Base-by-base conservation (phyloP, 2,888 invertebrate genomes). In the Limulus polyphemus region DNA sequence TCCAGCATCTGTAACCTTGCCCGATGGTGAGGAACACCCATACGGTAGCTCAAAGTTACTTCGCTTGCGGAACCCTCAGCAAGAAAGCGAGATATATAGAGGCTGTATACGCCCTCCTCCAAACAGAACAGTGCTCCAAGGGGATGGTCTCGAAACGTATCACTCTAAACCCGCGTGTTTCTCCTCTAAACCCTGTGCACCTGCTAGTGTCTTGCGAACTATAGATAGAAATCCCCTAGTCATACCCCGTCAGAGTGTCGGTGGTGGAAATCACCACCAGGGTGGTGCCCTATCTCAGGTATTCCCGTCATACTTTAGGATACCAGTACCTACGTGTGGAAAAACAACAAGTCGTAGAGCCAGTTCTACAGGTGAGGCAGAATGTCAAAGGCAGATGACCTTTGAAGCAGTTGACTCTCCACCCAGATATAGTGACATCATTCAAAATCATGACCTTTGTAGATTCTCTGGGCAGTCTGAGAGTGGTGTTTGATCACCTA, bases 11-110 rank as follows among this genome's bases (percentile, higher is more conserved):
- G 82, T 85, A 72, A 80, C 82, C 67, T 79, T 84, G 76, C 83
- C 83, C 69, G 84, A 85, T 75, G 85, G 84, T 68, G 84, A 85
- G 76, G 84, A 84, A 72, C 80, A 82, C 67, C 82, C 81, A 52
- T 81, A 81, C 73, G 80, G 80, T 70, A 79, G 79, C 71, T 78
- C 64, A 52, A 68, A 63, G 48, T 62, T 66, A 55, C 60, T 83
- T 69, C 83, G 82, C 70, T 78, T 83, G 72, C 79, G 83, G 70
- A 82, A 83, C 75, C 77, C 82, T 69, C 83, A 83, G 74, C 83
- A 83, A 81, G 83, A 65, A 49, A 62, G 63, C 17, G 68, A 68
- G 51, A 64, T 68, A 12, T 58, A 60, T 13, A 59, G 65, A 14
- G 59, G 62, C 16, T 68, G 59, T 50, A 68, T 68, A 16, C 59